Percentiles rank a stretch among this genome's conserved stretches.
Conservation (phyloP, 1,140 invertebrate genomes). For the Oncopodura yosiiana region DNA sequence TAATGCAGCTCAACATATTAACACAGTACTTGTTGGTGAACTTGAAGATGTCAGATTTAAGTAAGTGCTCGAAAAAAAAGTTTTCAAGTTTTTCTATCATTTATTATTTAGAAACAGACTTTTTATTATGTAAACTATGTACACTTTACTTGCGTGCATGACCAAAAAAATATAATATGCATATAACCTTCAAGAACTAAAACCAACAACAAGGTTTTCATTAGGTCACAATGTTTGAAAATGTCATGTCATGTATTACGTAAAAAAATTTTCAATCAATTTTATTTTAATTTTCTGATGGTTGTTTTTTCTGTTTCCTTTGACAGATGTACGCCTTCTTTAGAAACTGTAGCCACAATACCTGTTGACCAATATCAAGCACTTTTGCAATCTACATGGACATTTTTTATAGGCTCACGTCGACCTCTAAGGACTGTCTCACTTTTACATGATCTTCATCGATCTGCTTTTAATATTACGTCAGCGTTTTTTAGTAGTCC, state of each 20-base stretch:
- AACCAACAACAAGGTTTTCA: too few species aligned
- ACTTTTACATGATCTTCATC: slow-evolving; percentile 12
- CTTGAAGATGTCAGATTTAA: slow-evolving; percentile 15
- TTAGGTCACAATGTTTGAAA: too few species aligned
- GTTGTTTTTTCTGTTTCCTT: not conserved
- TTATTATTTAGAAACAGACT: too few species aligned
- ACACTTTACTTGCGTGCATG: too few species aligned
- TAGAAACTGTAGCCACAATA: not conserved
- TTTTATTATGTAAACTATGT: too few species aligned
- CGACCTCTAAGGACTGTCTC: slow-evolving; percentile 16
- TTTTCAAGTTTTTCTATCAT: too few species aligned
- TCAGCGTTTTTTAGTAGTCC: slow-evolving; percentile 14
- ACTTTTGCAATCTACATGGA: slow-evolving; percentile 5
- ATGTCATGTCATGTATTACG: too few species aligned
- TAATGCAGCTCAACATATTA: slow-evolving; percentile 18
- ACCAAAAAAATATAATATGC: too few species aligned
- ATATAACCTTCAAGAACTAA: too few species aligned
- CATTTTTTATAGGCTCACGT: slow-evolving; percentile 10
- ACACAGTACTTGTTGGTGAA: slow-evolving; percentile 17
- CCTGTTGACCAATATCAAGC: too few species aligned
- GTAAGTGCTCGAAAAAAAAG: too few species aligned
- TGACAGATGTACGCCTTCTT: slow-evolving; percentile 5
- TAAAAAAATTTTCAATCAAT: too few species aligned
- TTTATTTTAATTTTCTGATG: not conserved
- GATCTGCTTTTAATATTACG: slow-evolving; percentile 11